Percentiles rank a stretch among this genome's conserved stretches.
Evolutionary conservation across 1,140 invertebrate species (phyloP).

Genomic region (Drosophila mauritiana): DNA sequence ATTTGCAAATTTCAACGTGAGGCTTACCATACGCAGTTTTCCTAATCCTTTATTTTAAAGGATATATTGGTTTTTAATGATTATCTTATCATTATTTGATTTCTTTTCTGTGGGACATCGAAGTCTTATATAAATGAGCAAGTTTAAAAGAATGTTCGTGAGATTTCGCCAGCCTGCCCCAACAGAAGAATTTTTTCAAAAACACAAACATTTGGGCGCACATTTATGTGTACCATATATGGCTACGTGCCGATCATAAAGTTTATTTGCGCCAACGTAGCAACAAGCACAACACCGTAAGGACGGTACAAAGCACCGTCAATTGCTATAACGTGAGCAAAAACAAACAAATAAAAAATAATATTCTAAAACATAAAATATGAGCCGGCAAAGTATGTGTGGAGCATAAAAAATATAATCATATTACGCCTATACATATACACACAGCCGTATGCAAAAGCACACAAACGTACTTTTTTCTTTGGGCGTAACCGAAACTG

Average conservation of each 20-base stretch:
- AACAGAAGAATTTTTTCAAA: slow-evolving; percentile 7
- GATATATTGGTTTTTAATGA: too few relatives aligned
- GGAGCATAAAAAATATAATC: slow-evolving; percentile 71
- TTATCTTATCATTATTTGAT: not conserved
- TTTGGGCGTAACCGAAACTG: slow-evolving; percentile 23
- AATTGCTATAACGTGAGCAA: slow-evolving; percentile 37
- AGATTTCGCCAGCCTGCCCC: slow-evolving; percentile 14
- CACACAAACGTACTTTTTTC: slow-evolving; percentile 11
- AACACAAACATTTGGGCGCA: slow-evolving; percentile 14
- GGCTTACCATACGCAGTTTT: too few relatives aligned
- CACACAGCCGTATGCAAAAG: slow-evolving; percentile 18
- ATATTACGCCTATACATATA: slow-evolving; percentile 70
- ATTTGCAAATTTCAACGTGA: not conserved
- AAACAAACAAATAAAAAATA: slow-evolving; percentile 79
- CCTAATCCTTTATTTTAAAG: too few relatives aligned
- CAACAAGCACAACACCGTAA: slow-evolving; percentile 11
- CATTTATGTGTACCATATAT: not conserved
- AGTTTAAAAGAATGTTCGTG: slow-evolving; percentile 16
- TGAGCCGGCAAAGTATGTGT: slow-evolving; percentile 58
- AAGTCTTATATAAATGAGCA: not conserved
- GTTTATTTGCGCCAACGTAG: slow-evolving; percentile 67
- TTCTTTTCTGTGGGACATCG: not conserved
- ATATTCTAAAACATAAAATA: slow-evolving; percentile 78
- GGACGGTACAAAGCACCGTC: slow-evolving; percentile 6
- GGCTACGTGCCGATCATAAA: slow-evolving; percentile 77